Base-by-base conservation (phyloP, 2,888 invertebrate species). In the Sarcophaga caerulescens region DNA sequence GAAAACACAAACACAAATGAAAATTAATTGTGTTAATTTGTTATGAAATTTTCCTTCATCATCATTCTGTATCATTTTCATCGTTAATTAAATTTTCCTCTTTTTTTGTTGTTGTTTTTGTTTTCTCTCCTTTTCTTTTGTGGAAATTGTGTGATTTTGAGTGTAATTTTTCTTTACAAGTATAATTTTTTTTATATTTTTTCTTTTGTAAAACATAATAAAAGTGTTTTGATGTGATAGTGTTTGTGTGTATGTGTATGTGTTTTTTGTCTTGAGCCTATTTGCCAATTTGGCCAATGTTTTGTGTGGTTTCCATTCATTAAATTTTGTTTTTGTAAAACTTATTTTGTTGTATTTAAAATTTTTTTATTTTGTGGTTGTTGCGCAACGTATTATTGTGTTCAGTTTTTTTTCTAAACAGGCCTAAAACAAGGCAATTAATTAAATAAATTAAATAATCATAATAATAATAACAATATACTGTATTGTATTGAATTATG, bases 21-120 rank as follows among this genome's bases (percentile, higher is more conserved):
- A 84, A 84, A 79, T 74, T 70, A 79, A 84, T 84, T 84, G 79
- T 35, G 79, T 70, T 14, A 80, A 80, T 84, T 80, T 80, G 75
- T 75, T 84, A 76, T 71, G 69, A 66, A 79, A 80, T 69, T 47
- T 21, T 75, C 25, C 14, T n/a, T 79, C 11, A n/a, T 25, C 5
- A 68, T 73, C 77, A 52, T 73, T 78, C 57, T 68, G 23, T 69
- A 83, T 78, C 78, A 70, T 75, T 84, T 52, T 74, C 63, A 78
- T 8, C 69, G 69, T 84, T 74, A 70, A 79, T 57, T 65, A 35
- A 71, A 75, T 79, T 75, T 84, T 74, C 25, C 25, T 44, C 14
- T 21, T 44, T 21, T 21, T n/a, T n/a, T n/a, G n/a, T n/a, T 35
- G 2, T 35, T 35, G 35, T 35, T 35, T 35, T 35, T 35, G 35